phyloP scores from a whole-genome alignment of 1,140 invertebrate genomes.

The Drosophila jambulina region DNA sequence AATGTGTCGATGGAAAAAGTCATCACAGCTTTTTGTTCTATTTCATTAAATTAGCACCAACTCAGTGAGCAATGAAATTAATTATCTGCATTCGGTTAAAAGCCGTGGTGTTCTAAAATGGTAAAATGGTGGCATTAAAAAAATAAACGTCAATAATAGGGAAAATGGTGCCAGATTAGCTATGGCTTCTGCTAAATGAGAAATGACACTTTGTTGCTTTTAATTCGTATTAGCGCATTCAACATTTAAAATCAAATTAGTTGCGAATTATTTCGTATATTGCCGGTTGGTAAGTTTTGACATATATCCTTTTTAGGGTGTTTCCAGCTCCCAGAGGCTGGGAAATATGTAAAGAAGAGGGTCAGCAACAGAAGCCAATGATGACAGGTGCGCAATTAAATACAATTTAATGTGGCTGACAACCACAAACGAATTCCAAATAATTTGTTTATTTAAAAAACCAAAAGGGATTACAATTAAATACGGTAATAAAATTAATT shows the following conservation, averaged over 20 bases:
- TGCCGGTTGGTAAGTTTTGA: conserved; percentile 11
- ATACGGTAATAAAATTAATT: background rate
- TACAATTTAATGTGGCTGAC: conserved; percentile 7
- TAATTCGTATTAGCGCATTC: conserved; percentile 33
- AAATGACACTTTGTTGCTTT: conserved; percentile 35
- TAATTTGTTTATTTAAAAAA: conserved; percentile 5
- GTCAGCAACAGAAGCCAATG: background rate
- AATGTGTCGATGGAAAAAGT: conserved; percentile 50
- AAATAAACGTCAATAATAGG: conserved; percentile 21
- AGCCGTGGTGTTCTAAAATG: conserved; percentile 13
- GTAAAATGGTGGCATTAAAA: conserved; percentile 15
- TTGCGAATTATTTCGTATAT: conserved; percentile 17
- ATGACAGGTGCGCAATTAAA: conserved; percentile 34
- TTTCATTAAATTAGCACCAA: conserved; percentile 62
- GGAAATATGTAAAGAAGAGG: background rate
- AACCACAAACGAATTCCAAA: conserved; percentile 7
- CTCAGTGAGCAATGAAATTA: conserved; percentile 47
- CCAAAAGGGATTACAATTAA: background rate
- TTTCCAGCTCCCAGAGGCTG: background rate
- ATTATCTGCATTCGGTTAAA: conserved; percentile 53
- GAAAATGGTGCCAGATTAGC: conserved; percentile 24
- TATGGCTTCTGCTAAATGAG: conserved; percentile 33
- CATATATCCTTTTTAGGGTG: background rate
- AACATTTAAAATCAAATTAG: conserved; percentile 45
- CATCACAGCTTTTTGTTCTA: conserved; percentile 27